Evolutionary conservation across 64 coral and sea anemone species (phyloP), one percentile per base, ranked within the genome.

Genomic region (Pocillopora damicornis): DNA sequence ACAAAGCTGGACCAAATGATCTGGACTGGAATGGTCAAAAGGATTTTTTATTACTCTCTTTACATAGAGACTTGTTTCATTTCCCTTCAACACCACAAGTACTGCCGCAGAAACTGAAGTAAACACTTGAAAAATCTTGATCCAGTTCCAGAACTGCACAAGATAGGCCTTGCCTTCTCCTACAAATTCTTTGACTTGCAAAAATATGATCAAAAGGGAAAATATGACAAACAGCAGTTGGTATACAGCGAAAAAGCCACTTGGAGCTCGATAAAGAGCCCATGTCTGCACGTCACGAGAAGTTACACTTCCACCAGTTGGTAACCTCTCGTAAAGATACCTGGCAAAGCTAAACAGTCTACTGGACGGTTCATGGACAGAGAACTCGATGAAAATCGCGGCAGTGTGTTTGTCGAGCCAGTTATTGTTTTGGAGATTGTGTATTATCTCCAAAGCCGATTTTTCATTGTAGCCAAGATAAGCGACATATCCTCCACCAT

Each of bases 401-500:
- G 78, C 82, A 23, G 88, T 75, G 15, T 25, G 23, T 11, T 61
- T n/a, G 17, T 90, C 77, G 20, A 90, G 59, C 88, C 88, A 90
- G 17, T 45, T 38, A 58, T 84, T 15, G 15, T 8, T 42, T 20
- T 13, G 38, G 10, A 90, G 89, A 1, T 86, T 22, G 59, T 12
- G 4, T n/a, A 86, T 15, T 4, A 86, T 60, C 4, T 15, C 30
- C 9, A 38, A 30, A 25, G 89, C 89, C 5, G 80, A 63, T 25
- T 16, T 60, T 22, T 25, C 9, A 59, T 90, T 86, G 60, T 85
- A 90, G 20, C 89, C 89, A 1, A 90, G 18, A 15, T 85, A 80
- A 25, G 80, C 89, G 12, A 90, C 59, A 34, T 76, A 90, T 22
- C 89, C 89, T 26, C 89, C 80, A 61, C 89, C 89, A 63, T 85